Conservation (phyloP, 2,113 vertebrate species). For the Ceyx melanurus region DNA sequence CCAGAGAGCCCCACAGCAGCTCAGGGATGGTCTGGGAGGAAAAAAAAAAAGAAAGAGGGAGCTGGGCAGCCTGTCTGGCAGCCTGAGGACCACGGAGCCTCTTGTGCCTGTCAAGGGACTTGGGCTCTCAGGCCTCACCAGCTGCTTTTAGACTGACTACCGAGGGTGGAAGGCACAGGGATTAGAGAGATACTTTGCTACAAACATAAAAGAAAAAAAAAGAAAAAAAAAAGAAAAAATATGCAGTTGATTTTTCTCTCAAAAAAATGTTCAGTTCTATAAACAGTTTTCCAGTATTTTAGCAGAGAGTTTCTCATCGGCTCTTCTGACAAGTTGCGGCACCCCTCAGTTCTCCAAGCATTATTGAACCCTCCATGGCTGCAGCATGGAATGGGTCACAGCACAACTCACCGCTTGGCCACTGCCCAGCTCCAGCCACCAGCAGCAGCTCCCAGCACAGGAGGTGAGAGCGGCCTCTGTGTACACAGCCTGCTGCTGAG, state of each 20-base stretch:
- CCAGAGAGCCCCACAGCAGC: neutral
- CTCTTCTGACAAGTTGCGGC: neutral
- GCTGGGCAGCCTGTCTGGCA: neutral
- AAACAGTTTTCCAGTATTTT: neutral
- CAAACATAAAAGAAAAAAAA: neutral
- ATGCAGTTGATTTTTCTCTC: neutral
- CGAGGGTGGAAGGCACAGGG: neutral
- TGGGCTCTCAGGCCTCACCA: neutral
- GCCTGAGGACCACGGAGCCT: neutral
- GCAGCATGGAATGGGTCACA: accelerated
- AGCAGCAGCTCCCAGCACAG: accelerated
- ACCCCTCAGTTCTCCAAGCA: neutral
- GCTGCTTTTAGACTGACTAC: neutral
- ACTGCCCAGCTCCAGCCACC: accelerated
- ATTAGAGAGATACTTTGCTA: neutral
- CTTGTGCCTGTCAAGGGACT: neutral
- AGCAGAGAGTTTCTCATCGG: neutral
- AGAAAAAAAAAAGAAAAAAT: neutral
- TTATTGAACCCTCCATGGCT: neutral
- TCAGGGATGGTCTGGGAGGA: neutral
- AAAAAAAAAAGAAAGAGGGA: neutral
- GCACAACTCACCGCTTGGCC: accelerated
- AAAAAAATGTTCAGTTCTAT: neutral
- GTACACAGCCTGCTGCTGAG: neutral
- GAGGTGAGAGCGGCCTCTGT: neutral